These are phyloP conservation scores for Sparidentex hasta DNA, from an alignment of 2,797 vertebrate species.

Conservation along the genomic window DNA sequence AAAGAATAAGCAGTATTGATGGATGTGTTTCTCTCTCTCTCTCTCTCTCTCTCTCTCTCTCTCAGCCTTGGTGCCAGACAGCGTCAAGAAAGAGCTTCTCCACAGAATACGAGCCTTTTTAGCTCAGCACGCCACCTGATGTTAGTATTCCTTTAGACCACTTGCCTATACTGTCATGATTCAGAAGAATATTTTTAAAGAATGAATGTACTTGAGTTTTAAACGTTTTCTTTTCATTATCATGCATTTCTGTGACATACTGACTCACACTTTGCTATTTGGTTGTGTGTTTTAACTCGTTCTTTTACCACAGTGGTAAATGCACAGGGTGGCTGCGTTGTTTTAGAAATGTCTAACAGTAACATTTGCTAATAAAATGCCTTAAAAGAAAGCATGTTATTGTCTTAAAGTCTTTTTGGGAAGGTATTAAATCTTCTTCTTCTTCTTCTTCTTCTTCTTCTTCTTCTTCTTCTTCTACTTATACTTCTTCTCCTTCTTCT, in stretches of 20 bases:
- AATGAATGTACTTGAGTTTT: conserved; percentile 3
- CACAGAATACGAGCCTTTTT: conserved; percentile 98
- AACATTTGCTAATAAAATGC: no score
- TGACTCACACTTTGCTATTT: background rate
- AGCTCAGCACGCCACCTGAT: conserved; percentile 92
- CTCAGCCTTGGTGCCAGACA: conserved; percentile 97
- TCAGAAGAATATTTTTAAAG: conserved; percentile 31
- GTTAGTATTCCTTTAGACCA: conserved; percentile 8
- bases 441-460: no score
- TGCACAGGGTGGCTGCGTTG: background rate
- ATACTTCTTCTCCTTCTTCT: no score
- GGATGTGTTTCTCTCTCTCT: conserved; percentile 26
- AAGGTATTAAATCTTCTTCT: no score
- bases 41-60: conserved; percentile 68
- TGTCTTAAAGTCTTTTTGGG: no score
- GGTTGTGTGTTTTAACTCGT: background rate
- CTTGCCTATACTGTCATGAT: conserved; percentile 9
- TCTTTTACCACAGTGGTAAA: conserved; percentile 47
- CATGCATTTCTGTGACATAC: background rate
- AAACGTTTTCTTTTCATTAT: background rate
- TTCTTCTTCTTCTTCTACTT: no score
- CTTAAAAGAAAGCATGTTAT: no score
- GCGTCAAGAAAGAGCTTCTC: conserved; percentile 98
- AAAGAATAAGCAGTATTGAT: background rate
- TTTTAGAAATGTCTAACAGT: no score